phyloP scores from a whole-genome alignment of 1,140 invertebrate species.

The Maconellicoccus hirsutus region DNA sequence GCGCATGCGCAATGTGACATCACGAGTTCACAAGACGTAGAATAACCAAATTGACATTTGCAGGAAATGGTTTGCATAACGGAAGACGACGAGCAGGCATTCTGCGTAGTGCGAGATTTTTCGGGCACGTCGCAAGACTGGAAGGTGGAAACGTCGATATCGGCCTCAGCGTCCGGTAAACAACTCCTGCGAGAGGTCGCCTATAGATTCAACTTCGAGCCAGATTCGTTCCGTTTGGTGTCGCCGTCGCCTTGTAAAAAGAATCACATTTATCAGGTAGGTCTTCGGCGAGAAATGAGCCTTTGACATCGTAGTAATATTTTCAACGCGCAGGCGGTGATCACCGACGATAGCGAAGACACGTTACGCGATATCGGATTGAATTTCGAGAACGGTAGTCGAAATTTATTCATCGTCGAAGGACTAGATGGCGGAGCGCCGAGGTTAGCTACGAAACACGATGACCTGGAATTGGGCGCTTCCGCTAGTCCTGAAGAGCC shows the following conservation, averaged over 20 bases:
- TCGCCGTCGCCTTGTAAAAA: neutral
- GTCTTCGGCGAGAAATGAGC: too few relatives aligned
- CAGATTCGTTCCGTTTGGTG: neutral
- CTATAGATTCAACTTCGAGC: neutral
- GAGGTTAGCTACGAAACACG: neutral
- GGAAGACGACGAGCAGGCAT: neutral
- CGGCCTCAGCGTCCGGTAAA: neutral
- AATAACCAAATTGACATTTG: too few relatives aligned
- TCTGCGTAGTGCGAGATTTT: conserved; percentile 14
- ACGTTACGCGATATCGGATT: neutral
- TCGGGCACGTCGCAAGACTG: neutral
- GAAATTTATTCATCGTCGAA: conserved; percentile 17
- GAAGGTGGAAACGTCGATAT: neutral
- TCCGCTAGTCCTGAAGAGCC: conserved; percentile 7
- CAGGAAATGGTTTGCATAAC: conserved; percentile 4
- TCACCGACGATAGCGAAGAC: conserved; percentile 5
- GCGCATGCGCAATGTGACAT: too few relatives aligned
- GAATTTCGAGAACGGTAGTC: neutral
- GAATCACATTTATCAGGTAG: neutral
- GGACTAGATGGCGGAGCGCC: neutral
- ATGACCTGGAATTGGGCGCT: neutral
- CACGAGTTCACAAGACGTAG: too few relatives aligned
- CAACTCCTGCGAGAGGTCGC: neutral
- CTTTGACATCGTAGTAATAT: too few relatives aligned
- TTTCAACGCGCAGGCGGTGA: neutral